Evolutionary conservation across 2,888 invertebrate genomes (phyloP).

Genomic region (Choreutis nemorana): DNA sequence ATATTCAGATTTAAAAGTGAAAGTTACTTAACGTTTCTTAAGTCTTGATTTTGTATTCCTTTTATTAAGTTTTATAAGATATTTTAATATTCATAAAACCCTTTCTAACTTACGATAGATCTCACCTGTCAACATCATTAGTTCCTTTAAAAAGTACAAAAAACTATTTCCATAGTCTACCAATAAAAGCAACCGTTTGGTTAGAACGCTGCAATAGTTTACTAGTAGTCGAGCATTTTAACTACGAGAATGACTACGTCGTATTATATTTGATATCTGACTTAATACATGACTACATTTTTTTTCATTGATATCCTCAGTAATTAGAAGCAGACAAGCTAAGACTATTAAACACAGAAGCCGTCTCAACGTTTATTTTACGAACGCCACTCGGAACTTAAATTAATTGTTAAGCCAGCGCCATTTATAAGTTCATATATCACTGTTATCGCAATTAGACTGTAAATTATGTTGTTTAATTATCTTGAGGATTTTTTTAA

Average conservation of each 20-base stretch:
- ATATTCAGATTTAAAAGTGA: slow-evolving; percentile 50
- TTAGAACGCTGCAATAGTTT: too few relatives aligned
- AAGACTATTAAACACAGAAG: slow-evolving; percentile 49
- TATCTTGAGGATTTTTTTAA: too few relatives aligned
- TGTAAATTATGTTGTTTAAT: too few relatives aligned
- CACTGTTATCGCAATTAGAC: slow-evolving; percentile 24
- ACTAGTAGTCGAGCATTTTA: too few relatives aligned
- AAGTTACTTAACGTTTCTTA: slow-evolving; percentile 50
- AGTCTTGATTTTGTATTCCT: too few relatives aligned
- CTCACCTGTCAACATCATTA: too few relatives aligned
- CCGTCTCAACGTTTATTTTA: slow-evolving; percentile 36
- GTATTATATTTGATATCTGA: neutral
- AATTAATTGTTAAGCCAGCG: slow-evolving; percentile 21
- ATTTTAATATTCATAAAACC: too few relatives aligned
- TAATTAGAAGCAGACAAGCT: slow-evolving; percentile 44
- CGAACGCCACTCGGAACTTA: slow-evolving; percentile 28
- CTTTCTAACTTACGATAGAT: too few relatives aligned
- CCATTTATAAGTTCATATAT: slow-evolving; percentile 23
- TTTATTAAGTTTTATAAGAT: too few relatives aligned
- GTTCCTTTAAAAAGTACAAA: too few relatives aligned
- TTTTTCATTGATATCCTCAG: slow-evolving; percentile 10
- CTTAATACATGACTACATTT: neutral
- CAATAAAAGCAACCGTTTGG: too few relatives aligned
- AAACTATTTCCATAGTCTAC: too few relatives aligned
- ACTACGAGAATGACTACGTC: neutral